Evolutionary conservation across 1,140 invertebrate genomes (phyloP).

Genomic region (Piezodorus guildinii): DNA sequence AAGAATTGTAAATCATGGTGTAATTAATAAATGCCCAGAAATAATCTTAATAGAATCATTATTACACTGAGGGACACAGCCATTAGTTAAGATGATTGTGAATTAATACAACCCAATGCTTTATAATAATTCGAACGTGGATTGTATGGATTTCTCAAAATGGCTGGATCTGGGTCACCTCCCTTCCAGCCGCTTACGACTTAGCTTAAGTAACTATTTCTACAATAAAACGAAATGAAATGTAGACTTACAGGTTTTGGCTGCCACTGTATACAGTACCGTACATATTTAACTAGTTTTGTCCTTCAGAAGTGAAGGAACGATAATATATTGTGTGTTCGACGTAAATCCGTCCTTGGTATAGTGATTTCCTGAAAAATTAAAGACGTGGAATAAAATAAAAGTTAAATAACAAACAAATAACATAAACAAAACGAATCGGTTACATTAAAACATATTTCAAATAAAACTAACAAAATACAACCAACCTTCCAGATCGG

Average conservation of each 20-base stretch:
- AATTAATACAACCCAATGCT: too few relatives aligned
- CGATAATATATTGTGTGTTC: neutral
- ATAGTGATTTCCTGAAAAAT: constrained; percentile 10
- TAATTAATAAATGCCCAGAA: too few relatives aligned
- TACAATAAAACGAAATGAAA: neutral
- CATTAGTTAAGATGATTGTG: too few relatives aligned
- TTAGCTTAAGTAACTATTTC: neutral
- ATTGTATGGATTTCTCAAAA: neutral
- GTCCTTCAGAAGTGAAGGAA: neutral
- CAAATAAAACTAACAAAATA: too few relatives aligned
- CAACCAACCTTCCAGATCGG: constrained; percentile 1
- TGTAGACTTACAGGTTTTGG: constrained; percentile 2
- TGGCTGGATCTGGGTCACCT: constrained; percentile 9
- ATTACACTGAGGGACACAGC: too few relatives aligned
- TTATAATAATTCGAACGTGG: neutral
- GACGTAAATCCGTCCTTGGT: neutral
- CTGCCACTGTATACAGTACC: neutral
- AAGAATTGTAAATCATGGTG: too few relatives aligned
- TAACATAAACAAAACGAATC: neutral
- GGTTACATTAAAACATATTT: too few relatives aligned
- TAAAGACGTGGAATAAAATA: neutral
- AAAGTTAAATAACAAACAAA: neutral
- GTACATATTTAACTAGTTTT: neutral
- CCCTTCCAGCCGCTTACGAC: neutral
- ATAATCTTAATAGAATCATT: too few relatives aligned